phyloP scores from a whole-genome alignment of 35 echinoderm and acorn worm genomes.

The Lytechinus pictus region DNA sequence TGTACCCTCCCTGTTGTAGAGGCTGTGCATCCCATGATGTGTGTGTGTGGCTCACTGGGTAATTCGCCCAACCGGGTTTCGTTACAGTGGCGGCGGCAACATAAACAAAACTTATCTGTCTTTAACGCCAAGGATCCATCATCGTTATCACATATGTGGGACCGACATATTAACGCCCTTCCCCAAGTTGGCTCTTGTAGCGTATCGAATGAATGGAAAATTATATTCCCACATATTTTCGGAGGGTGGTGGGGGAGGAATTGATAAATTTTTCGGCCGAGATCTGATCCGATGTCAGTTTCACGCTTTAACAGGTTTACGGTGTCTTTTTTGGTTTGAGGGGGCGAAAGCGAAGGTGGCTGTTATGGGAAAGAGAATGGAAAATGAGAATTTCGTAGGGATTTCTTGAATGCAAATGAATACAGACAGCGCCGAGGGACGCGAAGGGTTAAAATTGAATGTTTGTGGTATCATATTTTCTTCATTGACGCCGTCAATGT shows the following conservation, averaged over 20 bases:
- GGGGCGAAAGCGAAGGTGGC: not conserved
- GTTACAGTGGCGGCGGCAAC: conserved; percentile 53
- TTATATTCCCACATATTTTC: conserved; percentile 48
- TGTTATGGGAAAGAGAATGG: not conserved
- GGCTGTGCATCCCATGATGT: not conserved
- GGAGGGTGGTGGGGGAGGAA: conserved; percentile 29
- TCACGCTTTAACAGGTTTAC: not conserved
- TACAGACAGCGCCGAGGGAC: not conserved
- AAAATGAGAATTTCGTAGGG: not conserved
- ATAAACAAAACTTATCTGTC: conserved; percentile 55
- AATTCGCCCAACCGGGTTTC: conserved; percentile 37
- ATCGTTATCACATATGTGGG: conserved; percentile 30
- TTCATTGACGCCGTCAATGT: not conserved
- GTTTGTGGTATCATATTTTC: conserved; percentile 2
- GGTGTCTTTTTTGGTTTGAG: not conserved
- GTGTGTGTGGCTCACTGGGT: conserved; percentile 32
- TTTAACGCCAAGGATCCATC: conserved; percentile 34
- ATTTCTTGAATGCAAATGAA: not conserved
- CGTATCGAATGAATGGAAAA: conserved; percentile 30
- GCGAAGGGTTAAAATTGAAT: not conserved
- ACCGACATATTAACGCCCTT: conserved; percentile 39
- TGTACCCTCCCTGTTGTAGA: not conserved
- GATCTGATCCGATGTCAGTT: not conserved
- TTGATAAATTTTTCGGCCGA: conserved; percentile 22
- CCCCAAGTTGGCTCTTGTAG: not conserved